Evolutionary conservation across 2,888 invertebrate genomes (phyloP).

Genomic region (Caenorhabditis virilis): DNA sequence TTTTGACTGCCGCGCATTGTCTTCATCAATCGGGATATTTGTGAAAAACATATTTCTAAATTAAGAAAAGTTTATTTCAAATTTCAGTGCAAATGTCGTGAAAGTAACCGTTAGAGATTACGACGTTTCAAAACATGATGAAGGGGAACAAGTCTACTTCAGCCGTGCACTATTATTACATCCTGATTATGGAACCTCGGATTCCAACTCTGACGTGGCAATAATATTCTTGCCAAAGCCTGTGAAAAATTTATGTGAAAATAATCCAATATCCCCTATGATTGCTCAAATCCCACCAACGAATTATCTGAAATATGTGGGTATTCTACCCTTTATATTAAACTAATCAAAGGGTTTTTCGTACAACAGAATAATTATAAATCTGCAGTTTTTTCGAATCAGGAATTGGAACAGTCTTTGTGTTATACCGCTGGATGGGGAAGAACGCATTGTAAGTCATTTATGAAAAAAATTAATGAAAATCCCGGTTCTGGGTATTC

Average conservation of each 20-base stretch:
- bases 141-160: slow-evolving; percentile 20
- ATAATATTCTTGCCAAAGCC: slow-evolving; percentile 19
- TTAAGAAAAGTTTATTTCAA: background rate
- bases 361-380: background rate
- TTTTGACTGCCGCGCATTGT: slow-evolving; percentile 28
- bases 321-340: background rate
- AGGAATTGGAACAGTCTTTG: slow-evolving; percentile 7
- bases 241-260: too few species aligned
- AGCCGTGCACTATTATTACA: slow-evolving; percentile 17
- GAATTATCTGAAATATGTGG: background rate
- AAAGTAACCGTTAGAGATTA: slow-evolving; percentile 14
- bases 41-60: background rate
- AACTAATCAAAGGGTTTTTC: background rate
- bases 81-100: slow-evolving; percentile 10
- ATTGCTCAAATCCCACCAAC: slow-evolving; percentile 13
- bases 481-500: background rate
- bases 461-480: background rate
- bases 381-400: slow-evolving; percentile 8
- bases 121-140: slow-evolving; percentile 10
- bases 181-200: slow-evolving; percentile 5
- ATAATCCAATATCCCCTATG: slow-evolving; percentile 1
- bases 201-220: slow-evolving; percentile 29
- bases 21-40: slow-evolving; percentile 4
- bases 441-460: slow-evolving; percentile 13
- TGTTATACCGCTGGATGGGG: slow-evolving; percentile 34